Percentiles rank a stretch among this genome's conserved stretches.
Conservation (phyloP, 2,888 invertebrate species). For the Alviniconcha strummeri region DNA sequence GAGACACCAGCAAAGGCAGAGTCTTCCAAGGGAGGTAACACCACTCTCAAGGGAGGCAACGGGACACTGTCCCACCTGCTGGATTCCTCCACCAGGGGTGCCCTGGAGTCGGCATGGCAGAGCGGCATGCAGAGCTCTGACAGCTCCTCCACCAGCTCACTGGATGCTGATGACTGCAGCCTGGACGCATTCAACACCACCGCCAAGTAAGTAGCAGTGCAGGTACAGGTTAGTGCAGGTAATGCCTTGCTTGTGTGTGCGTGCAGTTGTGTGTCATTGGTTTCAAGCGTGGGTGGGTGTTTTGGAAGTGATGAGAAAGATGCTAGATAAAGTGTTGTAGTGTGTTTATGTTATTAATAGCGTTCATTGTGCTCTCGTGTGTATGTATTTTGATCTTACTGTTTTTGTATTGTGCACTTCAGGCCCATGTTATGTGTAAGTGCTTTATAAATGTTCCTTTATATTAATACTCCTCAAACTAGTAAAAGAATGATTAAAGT, state of each 20-base stretch:
- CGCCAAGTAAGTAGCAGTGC: slow-evolving; percentile 5
- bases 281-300: not conserved
- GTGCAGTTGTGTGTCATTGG: too few relatives aligned
- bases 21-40: not conserved
- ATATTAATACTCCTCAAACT: too few relatives aligned
- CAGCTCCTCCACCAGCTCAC: slow-evolving; percentile 39
- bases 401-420: too few relatives aligned
- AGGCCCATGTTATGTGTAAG: too few relatives aligned
- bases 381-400: too few relatives aligned
- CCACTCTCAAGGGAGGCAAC: not conserved
- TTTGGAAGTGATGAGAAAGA: slow-evolving; percentile 9
- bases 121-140: slow-evolving; percentile 39
- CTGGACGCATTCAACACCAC: slow-evolving; percentile 21
- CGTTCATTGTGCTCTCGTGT: too few relatives aligned
- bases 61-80: slow-evolving; percentile 13
- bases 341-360: not conserved
- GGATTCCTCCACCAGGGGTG: slow-evolving; percentile 23
- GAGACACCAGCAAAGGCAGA: not conserved
- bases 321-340: not conserved
- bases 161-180: slow-evolving; percentile 34
- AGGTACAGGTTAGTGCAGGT: not conserved
- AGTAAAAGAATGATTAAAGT: too few relatives aligned
- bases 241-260: not conserved
- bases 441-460: too few relatives aligned
- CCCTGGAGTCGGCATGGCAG: slow-evolving; percentile 41